Conservation (phyloP, 53 echinoderm and acorn worm genomes). For the Glandiceps talaboti region DNA sequence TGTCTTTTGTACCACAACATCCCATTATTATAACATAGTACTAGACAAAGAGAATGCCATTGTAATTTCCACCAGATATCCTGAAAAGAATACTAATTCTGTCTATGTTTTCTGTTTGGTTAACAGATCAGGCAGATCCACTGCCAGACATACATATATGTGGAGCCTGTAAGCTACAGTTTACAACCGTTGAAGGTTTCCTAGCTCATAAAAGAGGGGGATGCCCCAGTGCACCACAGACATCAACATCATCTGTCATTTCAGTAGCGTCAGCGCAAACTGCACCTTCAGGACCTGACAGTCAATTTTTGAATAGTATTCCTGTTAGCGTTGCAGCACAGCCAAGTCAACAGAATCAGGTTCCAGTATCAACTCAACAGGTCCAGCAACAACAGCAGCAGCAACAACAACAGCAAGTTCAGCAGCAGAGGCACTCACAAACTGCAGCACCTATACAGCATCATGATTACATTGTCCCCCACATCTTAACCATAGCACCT, state of each 20-base stretch:
- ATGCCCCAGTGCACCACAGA: conserved; percentile 1
- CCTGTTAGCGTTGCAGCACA: neutral
- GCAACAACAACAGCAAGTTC: neutral
- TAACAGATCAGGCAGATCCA: neutral
- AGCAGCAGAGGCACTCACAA: neutral
- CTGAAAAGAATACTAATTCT: no score
- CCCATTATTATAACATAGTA: no score
- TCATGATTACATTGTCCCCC: neutral
- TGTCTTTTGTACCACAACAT: no score
- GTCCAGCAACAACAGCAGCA: neutral
- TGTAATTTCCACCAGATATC: no score
- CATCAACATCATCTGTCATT: neutral
- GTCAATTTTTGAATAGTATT: neutral
- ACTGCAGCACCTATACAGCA: neutral
- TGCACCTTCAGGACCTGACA: neutral
- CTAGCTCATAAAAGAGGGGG: conserved; percentile 35
- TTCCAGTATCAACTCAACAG: neutral
- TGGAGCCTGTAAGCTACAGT: conserved; percentile 40
- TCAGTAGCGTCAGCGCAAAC: neutral
- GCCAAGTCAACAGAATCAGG: neutral
- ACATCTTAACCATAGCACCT: neutral
- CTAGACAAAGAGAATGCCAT: no score
- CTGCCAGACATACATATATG: conserved; percentile 53
- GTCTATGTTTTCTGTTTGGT: no score
- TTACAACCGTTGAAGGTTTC: conserved; percentile 34